phyloP scores from a whole-genome alignment of 2,113 vertebrate species.

The Cyprinodon tularosa region DNA sequence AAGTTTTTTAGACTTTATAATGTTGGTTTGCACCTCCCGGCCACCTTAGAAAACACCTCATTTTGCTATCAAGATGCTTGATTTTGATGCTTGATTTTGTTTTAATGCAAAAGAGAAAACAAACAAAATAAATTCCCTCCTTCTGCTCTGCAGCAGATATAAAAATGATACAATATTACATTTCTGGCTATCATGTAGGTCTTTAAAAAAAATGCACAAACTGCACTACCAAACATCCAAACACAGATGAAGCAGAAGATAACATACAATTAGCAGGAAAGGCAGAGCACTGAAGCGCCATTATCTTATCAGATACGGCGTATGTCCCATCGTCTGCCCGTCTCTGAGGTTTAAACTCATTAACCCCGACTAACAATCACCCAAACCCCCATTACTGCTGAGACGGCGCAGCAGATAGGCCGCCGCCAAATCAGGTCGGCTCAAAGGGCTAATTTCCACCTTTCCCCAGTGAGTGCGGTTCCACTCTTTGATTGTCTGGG shows the following conservation, averaged over 20 bases:
- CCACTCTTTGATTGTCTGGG: constrained; percentile 58
- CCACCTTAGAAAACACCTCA: no score
- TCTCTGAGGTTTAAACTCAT: constrained; percentile 45
- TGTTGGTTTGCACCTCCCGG: no score
- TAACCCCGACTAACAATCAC: constrained; percentile 34
- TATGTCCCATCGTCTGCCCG: constrained; percentile 14
- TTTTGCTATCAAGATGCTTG: no score
- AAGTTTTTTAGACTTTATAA: no score
- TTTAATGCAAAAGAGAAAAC: not conserved
- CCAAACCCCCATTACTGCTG: constrained; percentile 35
- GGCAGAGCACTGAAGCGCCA: constrained; percentile 38
- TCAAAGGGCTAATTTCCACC: constrained; percentile 10
- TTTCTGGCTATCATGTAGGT: not conserved
- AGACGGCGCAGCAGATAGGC: not conserved
- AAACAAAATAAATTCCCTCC: no score
- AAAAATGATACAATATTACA: not conserved
- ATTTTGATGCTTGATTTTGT: no score
- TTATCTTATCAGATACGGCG: constrained; percentile 50
- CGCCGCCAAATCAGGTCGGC: constrained; percentile 12
- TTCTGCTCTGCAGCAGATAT: not conserved
- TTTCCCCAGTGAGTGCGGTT: constrained; percentile 6
- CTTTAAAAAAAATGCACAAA: constrained; percentile 8
- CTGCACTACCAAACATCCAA: constrained; percentile 18
- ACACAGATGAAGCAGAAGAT: constrained; percentile 22
- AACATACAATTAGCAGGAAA: constrained; percentile 31